phyloP scores from a whole-genome alignment of 2,113 vertebrate genomes.

The Tor tambroides region DNA sequence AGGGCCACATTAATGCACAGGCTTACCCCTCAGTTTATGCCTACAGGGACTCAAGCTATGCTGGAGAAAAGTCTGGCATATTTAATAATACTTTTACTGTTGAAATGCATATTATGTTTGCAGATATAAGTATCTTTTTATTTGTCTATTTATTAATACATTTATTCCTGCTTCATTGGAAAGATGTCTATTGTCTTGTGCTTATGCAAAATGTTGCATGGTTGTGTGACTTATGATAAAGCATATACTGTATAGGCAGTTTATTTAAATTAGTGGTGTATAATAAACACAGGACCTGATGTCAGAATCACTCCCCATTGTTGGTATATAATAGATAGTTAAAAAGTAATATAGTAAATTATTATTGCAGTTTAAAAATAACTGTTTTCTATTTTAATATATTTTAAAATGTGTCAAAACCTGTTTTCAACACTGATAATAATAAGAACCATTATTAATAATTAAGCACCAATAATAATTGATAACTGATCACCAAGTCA shows the following conservation, averaged over 20 bases:
- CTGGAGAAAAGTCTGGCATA: background rate
- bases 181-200: background rate
- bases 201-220: background rate
- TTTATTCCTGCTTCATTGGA: background rate
- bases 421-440: no score
- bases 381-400: no score
- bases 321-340: no score
- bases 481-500: background rate
- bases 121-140: background rate
- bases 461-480: background rate
- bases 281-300: background rate
- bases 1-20: background rate
- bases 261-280: background rate
- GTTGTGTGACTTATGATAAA: background rate
- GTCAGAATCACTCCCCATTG: no score
- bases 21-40: no score
- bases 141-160: background rate
- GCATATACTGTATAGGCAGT: background rate
- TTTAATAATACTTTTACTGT: background rate
- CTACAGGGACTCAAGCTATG: no score
- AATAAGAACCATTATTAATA: background rate
- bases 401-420: no score
- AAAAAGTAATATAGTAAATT: no score
- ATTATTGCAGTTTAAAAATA: no score
- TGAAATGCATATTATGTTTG: background rate